These are phyloP conservation scores for Coptodon rendalli DNA, from an alignment of 2,113 vertebrate species.

Conservation along the genomic window DNA sequence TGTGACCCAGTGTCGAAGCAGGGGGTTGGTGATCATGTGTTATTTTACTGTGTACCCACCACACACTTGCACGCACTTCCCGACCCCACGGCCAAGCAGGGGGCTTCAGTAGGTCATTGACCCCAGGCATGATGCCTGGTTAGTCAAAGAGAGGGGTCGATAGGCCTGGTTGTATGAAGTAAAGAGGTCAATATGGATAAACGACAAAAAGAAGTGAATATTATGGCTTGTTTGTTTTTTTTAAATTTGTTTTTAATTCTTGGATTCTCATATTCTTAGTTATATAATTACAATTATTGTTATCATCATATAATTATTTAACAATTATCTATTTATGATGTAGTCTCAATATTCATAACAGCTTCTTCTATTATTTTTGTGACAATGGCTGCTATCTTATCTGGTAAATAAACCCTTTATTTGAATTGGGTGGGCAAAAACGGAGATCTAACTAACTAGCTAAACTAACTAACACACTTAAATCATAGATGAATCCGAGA, in stretches of 20 bases:
- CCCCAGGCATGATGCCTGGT: slow-evolving; percentile 33
- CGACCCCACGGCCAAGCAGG: slow-evolving; percentile 4
- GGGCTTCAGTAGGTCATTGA: slow-evolving; percentile 31
- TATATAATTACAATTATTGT: background rate
- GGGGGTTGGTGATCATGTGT: background rate
- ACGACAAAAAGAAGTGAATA: background rate
- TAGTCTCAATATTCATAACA: fast-evolving
- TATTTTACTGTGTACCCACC: background rate
- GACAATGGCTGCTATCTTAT: background rate
- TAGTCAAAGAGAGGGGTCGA: slow-evolving; percentile 30
- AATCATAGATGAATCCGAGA: fast-evolving
- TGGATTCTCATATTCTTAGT: background rate
- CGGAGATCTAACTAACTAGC: background rate
- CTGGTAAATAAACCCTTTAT: fast-evolving
- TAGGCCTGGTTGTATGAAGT: background rate
- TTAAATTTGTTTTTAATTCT: background rate
- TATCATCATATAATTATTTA: background rate
- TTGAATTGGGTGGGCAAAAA: background rate
- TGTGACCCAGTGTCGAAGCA: background rate
- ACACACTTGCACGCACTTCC: background rate
- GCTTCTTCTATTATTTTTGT: background rate
- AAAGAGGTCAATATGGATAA: background rate
- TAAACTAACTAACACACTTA: background rate
- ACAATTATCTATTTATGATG: background rate
- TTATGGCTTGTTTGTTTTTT: background rate